Conservation (phyloP, 2,888 invertebrate species). For the Folsomia candida region DNA sequence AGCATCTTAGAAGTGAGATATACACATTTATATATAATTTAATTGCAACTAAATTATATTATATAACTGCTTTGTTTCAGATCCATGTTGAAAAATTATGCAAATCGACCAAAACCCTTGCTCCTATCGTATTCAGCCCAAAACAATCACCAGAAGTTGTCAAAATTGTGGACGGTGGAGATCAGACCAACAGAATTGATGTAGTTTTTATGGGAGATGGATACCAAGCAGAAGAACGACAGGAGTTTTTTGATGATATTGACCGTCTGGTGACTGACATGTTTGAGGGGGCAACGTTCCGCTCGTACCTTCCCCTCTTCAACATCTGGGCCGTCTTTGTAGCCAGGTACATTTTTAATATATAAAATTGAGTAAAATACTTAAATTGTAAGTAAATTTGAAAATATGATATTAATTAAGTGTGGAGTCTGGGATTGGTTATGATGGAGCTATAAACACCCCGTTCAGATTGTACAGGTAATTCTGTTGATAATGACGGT, state of each 20-base stretch:
- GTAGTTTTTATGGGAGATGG: slow-evolving; percentile 42
- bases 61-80: too few species aligned
- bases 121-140: too few species aligned
- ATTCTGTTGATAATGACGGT: too few species aligned
- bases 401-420: slow-evolving; percentile 16
- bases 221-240: slow-evolving; percentile 24
- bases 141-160: slow-evolving; percentile 32
- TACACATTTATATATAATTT: too few species aligned
- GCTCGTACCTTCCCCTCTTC: slow-evolving; percentile 33
- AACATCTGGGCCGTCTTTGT: slow-evolving; percentile 46
- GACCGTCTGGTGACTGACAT: slow-evolving; percentile 29
- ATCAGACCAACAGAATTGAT: slow-evolving; percentile 29
- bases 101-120: too few species aligned
- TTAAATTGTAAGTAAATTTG: too few species aligned
- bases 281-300: slow-evolving; percentile 39
- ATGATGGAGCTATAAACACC: slow-evolving; percentile 41
- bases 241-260: slow-evolving; percentile 32
- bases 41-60: too few species aligned
- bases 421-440: slow-evolving; percentile 47
- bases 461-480: slow-evolving; percentile 39
- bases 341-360: too few species aligned
- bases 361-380: too few species aligned
- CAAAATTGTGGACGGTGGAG: slow-evolving; percentile 31
- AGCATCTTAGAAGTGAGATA: too few species aligned
- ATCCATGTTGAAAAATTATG: too few species aligned